A percentile compares a stretch with the other conserved stretches of the same genome.
Conservation (phyloP, 2,113 vertebrate species). For the Phocoena sinus region DNA sequence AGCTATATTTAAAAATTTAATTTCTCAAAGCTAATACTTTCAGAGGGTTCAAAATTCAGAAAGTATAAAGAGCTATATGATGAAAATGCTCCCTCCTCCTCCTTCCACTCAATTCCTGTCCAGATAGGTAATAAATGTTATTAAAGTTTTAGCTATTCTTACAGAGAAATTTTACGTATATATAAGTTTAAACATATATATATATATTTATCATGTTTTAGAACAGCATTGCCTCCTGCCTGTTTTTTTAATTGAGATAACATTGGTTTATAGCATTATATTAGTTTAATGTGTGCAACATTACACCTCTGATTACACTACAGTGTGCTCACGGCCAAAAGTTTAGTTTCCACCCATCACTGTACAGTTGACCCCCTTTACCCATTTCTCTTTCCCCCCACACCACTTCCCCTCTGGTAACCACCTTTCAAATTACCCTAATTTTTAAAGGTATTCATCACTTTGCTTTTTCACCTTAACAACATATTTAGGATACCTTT, state of each 20-base stretch:
- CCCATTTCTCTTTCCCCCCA: background rate
- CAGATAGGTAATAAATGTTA: background rate
- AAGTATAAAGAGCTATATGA: background rate
- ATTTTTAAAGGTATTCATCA: background rate
- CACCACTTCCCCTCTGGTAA: background rate
- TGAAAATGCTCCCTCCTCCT: background rate
- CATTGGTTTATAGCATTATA: background rate
- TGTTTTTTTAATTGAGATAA: background rate
- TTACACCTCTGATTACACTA: background rate
- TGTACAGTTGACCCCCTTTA: background rate
- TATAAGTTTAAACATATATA: background rate
- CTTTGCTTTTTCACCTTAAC: constrained; percentile 2
- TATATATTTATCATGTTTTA: background rate
- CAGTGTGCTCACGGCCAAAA: background rate
- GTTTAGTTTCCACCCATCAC: background rate
- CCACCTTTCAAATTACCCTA: background rate
- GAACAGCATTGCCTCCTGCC: background rate
- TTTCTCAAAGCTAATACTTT: background rate
- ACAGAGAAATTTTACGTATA: background rate
- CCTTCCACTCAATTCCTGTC: background rate
- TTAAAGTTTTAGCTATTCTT: background rate
- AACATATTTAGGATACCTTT: background rate
- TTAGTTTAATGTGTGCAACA: background rate
- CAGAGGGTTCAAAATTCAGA: background rate
- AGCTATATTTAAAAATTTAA: background rate